These are phyloP conservation scores for Paramormyrops kingsleyae DNA, from an alignment of 2,113 vertebrate genomes.

Conservation along the genomic window DNA sequence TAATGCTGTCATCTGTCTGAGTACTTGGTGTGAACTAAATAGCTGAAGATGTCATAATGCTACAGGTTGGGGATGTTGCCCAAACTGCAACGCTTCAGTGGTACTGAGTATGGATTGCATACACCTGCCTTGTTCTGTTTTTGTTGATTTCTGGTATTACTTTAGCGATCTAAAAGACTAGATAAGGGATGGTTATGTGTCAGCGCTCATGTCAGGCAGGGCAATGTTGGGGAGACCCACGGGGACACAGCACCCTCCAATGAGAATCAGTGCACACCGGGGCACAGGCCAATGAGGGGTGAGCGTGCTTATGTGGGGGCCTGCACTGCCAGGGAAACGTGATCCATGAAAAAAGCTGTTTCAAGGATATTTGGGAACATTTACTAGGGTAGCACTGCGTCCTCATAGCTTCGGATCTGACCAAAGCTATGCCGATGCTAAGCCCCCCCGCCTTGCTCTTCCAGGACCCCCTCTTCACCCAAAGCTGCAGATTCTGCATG, in stretches of 20 bases:
- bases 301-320: neutral
- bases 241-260: neutral
- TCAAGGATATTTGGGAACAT: neutral
- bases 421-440: neutral
- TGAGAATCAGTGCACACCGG: neutral
- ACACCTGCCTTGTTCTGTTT: neutral
- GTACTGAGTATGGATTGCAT: neutral
- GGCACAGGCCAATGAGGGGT: neutral
- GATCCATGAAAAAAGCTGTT: neutral
- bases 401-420: neutral
- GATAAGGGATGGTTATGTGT: neutral
- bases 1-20: neutral
- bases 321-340: neutral
- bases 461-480: neutral
- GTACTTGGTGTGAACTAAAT: neutral
- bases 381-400: neutral
- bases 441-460: neutral
- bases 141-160: neutral
- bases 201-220: neutral
- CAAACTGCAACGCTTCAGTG: neutral
- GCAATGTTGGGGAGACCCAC: neutral
- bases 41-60: neutral
- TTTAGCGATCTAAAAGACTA: neutral
- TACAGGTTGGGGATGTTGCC: neutral
- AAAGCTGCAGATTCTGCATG: neutral